Conservation (phyloP, 2,113 vertebrate species). For the Callochromis pleurospilus region DNA sequence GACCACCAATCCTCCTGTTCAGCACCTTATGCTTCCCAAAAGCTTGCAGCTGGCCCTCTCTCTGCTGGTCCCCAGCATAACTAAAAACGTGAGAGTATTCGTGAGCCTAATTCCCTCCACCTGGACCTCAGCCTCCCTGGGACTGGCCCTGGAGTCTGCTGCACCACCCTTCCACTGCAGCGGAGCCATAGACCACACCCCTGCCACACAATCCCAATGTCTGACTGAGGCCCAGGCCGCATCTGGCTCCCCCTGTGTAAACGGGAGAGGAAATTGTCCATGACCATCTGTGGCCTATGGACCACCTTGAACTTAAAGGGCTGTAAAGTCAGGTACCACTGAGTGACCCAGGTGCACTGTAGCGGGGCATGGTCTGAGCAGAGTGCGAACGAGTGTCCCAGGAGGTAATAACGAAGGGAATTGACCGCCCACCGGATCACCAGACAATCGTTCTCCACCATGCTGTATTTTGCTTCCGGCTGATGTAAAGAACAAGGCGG, state of each 20-base stretch:
- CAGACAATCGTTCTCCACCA: neutral
- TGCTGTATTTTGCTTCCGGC: neutral
- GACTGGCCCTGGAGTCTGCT: neutral
- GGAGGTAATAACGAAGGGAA: neutral
- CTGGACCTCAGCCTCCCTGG: neutral
- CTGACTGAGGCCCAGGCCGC: neutral
- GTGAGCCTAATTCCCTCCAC: neutral
- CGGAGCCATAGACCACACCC: neutral
- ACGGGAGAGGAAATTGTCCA: neutral
- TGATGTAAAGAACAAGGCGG: neutral
- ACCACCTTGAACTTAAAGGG: neutral
- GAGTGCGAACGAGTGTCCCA: neutral
- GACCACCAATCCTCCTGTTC: neutral
- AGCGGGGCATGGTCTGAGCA: neutral
- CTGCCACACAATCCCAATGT: neutral
- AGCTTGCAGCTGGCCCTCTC: neutral
- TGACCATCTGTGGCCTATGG: neutral
- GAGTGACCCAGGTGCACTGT: neutral
- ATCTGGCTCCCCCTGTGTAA: neutral
- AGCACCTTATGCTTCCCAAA: neutral
- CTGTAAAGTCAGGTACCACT: neutral
- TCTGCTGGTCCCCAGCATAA: neutral
- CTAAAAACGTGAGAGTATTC: neutral
- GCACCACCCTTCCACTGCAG: neutral
- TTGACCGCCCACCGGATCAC: rapidly evolving